A percentile compares a stretch with the other conserved stretches of the same genome.
Conservation (phyloP, 92 coral and sea anemone species). For the Phenganax stokvisi region DNA sequence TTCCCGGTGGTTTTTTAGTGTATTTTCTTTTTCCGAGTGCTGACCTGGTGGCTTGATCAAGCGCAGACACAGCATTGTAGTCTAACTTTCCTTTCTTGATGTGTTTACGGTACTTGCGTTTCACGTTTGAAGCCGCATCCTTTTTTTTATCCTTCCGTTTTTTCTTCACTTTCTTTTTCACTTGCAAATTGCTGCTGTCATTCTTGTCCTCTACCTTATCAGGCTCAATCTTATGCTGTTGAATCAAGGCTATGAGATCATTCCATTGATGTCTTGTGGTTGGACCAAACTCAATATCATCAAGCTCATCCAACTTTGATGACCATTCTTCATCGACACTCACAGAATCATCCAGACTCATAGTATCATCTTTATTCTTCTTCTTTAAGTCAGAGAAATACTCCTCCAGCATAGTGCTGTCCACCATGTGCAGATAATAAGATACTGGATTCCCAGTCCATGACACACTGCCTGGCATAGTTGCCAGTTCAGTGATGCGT, state of each 20-base stretch:
- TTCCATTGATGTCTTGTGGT: conserved; percentile 95
- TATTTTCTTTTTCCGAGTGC: conserved; percentile 44
- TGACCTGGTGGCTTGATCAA: conserved; percentile 79
- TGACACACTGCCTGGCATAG: conserved; percentile 91
- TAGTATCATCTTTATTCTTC: conserved; percentile 42
- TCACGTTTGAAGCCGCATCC: conserved; percentile 45
- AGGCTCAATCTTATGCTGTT: conserved; percentile 58
- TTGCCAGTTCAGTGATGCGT: conserved; percentile 81
- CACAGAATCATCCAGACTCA: conserved; percentile 32
- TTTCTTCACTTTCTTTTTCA: conserved; percentile 28
- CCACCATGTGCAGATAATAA: conserved; percentile 86
- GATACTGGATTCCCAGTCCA: conserved; percentile 99
- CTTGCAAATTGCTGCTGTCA: conserved; percentile 21
- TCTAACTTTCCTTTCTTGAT: conserved; percentile 49
- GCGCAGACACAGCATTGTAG: conserved; percentile 71
- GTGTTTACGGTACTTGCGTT: conserved; percentile 55
- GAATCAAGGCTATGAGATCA: conserved; percentile 78
- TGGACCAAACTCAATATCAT: conserved; percentile 82
- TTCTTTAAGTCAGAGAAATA: conserved; percentile 84
- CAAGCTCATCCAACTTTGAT: conserved; percentile 71
- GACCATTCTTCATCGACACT: conserved; percentile 17
- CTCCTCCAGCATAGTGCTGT: conserved; percentile 89
- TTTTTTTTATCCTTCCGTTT: conserved; percentile 58
- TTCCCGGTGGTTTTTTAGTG: conserved; percentile 11
- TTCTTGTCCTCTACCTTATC: conserved; percentile 41